Evolutionary conservation across 92 coral and sea anemone genomes (phyloP), one percentile per base, ranked within the genome.

Genomic region (Chrysogorgia sp.): DNA sequence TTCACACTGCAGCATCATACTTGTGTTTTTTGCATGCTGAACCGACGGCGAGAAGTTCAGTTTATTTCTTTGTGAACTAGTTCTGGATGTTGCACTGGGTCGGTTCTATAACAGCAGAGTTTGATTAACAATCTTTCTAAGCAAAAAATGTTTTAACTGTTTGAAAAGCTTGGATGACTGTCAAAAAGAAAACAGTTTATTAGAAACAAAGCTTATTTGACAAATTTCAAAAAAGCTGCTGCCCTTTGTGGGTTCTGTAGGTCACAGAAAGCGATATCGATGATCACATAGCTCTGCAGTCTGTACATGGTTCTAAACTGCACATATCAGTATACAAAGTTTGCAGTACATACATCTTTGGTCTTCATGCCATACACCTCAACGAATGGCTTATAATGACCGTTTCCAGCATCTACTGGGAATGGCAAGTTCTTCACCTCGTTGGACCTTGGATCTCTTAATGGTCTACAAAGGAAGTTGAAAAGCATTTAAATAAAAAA

Each of bases 341-440:
- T 52, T 17, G 20, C 17, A 52, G 17, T 17, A 52, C 59, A 17
- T 52, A 52, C 59, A 24, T 79, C 49, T 25, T 30, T 49, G 37
- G 74, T 76, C 53, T 61, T 63, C 20, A 76, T 79, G 40, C 47
- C 2, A 57, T 79, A 64, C 74, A 79, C 76, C 34, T 79, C 75
- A 47, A 22, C 41, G 21, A 79, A 79, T 24, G 63, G 22, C 49
- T 53, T 32, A 61, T 78, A 78, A 40, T 77, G 75, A 35, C 60
- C 76, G 59, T 52, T 23, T 52, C 26, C 59, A 21, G 76, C 58
- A 34, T 43, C 58, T 10, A 79, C 66, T 26, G 83, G 83, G 71
- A 79, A 62, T 61, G 76, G 83, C 58, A 78, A 78, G 35, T 50
- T 55, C 43, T 53, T 49, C 17, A 79, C 48, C 24, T 5, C 75